Base-by-base conservation (phyloP, 2,113 vertebrate genomes). In the Crotalus helleri region DNA sequence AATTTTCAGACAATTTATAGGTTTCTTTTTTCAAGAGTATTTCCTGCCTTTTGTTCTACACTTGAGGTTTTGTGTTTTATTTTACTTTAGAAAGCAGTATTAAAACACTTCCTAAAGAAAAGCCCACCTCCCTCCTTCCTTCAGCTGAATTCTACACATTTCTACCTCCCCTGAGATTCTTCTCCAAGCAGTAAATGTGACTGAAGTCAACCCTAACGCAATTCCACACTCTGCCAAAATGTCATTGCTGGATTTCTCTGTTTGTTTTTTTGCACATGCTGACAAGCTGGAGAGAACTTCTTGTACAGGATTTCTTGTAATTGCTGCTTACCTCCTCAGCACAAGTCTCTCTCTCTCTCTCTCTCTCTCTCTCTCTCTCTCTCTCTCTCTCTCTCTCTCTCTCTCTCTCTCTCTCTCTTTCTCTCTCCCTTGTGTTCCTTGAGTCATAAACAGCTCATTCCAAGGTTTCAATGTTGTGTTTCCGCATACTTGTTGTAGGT, bases 11-110 rank as follows among this genome's bases (percentile, higher is more conserved):
- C 49, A 51, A 24, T 44, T 51, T 86, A 29, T n/a, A 44, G 49
- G 26, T 85, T 49, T 86, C 44, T 92, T 90, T 85, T 90, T 90
- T 74, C 81, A 93, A 44, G 46, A 55, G n/a, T 23, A 61, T 54
- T 90, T 64, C 49, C 19, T 93, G 81, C 55, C 39, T 81, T 81
- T 90, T 53, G 57, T 87, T 87, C 55, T 90, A 26, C 89, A 90
- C 61, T 93, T 33, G 89, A 90, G 57, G 55, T 93, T 93, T 93
- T 86, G 51, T 90, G 58, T 89, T 58, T 57, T 58, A 9, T 90
- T 90, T 86, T 13, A 64, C n/a, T 90, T 89, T 23, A 33, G 74
- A 85, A 89, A 46, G 44, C 53, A 86, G 61, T 53, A 90, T 61
- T 93, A 90, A 85, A 90, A 85, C 26, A 74, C 88, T 23, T 58